Evolutionary conservation across 2,888 invertebrate genomes (phyloP).

Genomic region (Nebria salina): DNA sequence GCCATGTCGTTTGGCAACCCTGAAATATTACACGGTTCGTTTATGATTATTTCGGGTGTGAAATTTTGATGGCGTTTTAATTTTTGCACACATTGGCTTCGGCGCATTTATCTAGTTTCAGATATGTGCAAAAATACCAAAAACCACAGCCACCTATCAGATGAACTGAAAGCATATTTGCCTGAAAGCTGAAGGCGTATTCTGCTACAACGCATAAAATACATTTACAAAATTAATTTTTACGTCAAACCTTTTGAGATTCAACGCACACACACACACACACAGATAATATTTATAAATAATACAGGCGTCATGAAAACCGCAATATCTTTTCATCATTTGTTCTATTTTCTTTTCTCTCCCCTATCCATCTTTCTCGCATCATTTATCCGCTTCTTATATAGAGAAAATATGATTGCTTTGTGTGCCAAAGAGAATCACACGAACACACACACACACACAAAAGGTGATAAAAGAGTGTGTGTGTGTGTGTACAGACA

Average conservation of each 20-base stretch:
- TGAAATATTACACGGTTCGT: slow-evolving; percentile 43
- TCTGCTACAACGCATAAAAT: background rate
- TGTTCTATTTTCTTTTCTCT: background rate
- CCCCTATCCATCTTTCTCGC: background rate
- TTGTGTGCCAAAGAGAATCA: background rate
- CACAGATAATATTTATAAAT: background rate
- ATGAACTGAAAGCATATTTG: background rate
- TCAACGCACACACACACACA: background rate
- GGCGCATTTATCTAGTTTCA: background rate
- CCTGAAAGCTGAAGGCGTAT: background rate
- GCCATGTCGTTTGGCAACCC: slow-evolving; percentile 6
- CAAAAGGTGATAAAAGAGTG: background rate
- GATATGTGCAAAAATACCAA: too few relatives aligned
- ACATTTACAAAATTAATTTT: background rate
- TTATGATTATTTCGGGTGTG: slow-evolving; percentile 37
- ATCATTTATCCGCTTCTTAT: background rate
- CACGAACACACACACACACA: background rate
- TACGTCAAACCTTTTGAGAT: background rate
- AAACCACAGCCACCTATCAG: background rate
- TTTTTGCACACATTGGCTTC: slow-evolving; percentile 20
- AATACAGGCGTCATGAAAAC: slow-evolving; percentile 1
- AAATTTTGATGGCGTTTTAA: slow-evolving; percentile 43
- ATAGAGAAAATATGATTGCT: slow-evolving; percentile 1
- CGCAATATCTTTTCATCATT: background rate
- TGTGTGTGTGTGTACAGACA: too few relatives aligned